Evolutionary conservation across 1,140 invertebrate species (phyloP).

Genomic region (Vollenhovia emeryi): DNA sequence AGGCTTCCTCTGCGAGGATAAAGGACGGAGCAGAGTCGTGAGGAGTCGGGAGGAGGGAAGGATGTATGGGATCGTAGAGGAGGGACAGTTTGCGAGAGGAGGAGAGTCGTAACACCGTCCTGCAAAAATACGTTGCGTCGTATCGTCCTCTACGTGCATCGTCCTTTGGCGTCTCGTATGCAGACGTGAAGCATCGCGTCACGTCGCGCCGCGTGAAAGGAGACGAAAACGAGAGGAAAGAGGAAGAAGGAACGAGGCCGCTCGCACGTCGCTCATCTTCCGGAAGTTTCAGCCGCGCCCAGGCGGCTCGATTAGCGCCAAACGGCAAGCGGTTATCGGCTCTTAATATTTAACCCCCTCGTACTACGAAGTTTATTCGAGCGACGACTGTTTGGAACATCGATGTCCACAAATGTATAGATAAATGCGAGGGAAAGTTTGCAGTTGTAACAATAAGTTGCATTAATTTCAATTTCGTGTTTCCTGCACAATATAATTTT

Average conservation of each 20-base stretch:
- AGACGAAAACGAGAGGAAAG: conserved; percentile 6
- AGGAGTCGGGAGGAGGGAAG: neutral
- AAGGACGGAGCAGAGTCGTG: conserved; percentile 37
- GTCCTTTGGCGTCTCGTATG: conserved; percentile 57
- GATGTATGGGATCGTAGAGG: conserved; percentile 4
- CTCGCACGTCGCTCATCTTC: conserved; percentile 46
- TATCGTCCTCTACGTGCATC: neutral
- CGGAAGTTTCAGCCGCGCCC: conserved; percentile 67
- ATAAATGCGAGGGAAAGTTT: neutral
- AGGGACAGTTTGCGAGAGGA: conserved; percentile 59
- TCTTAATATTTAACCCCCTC: conserved; percentile 46
- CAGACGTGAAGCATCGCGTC: conserved; percentile 24
- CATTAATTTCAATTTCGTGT: neutral
- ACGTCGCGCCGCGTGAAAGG: conserved; percentile 11
- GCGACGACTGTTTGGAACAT: neutral
- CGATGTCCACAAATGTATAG: neutral
- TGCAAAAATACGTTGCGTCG: conserved; percentile 76
- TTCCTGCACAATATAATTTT: neutral
- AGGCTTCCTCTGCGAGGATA: conserved; percentile 60
- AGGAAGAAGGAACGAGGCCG: conserved; percentile 2
- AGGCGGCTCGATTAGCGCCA: conserved; percentile 64
- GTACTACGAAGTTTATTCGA: neutral
- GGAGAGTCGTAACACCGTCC: conserved; percentile 62
- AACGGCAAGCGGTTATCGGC: conserved; percentile 60
- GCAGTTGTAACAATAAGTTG: neutral